These are phyloP conservation scores for Mythimna impura DNA, from an alignment of 2,888 invertebrate species.

Conservation along the genomic window DNA sequence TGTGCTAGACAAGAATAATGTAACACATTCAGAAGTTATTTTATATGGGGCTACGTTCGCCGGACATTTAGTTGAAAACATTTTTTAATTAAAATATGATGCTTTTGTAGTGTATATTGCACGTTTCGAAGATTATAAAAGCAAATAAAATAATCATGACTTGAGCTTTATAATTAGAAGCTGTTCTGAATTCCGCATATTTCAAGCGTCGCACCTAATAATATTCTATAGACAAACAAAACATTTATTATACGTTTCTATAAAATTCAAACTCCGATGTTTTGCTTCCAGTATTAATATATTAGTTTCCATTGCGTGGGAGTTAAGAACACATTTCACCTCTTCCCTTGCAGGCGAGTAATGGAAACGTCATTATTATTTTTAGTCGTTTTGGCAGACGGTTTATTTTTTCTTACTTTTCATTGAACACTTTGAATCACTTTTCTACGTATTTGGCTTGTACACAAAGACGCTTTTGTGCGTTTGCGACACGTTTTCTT, in stretches of 20 bases:
- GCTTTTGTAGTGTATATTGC: neutral
- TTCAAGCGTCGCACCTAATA: slow-evolving; percentile 25
- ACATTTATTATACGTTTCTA: slow-evolving; percentile 33
- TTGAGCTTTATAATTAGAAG: slow-evolving; percentile 10
- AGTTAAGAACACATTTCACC: slow-evolving; percentile 56
- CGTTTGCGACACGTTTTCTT: slow-evolving; percentile 34
- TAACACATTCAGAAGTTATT: neutral
- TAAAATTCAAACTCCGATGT: slow-evolving; percentile 33
- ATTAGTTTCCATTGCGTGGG: slow-evolving; percentile 56
- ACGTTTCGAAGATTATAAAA: neutral
- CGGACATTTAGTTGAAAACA: neutral
- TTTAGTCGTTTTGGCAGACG: slow-evolving; percentile 72
- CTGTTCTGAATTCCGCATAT: slow-evolving; percentile 20
- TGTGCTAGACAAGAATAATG: neutral
- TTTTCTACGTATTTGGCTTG: slow-evolving; percentile 76
- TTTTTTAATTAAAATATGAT: neutral
- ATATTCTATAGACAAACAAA: slow-evolving; percentile 49
- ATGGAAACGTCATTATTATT: slow-evolving; percentile 72
- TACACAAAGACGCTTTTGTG: slow-evolving; percentile 59
- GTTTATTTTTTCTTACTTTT: slow-evolving; percentile 61
- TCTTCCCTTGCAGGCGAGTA: slow-evolving; percentile 60
- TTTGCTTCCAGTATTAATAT: slow-evolving; percentile 46
- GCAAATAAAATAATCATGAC: neutral
- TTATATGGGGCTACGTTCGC: neutral
- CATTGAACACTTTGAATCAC: slow-evolving; percentile 66